Base-by-base conservation (phyloP, 1,140 invertebrate species). In the Danaus melanippus region DNA sequence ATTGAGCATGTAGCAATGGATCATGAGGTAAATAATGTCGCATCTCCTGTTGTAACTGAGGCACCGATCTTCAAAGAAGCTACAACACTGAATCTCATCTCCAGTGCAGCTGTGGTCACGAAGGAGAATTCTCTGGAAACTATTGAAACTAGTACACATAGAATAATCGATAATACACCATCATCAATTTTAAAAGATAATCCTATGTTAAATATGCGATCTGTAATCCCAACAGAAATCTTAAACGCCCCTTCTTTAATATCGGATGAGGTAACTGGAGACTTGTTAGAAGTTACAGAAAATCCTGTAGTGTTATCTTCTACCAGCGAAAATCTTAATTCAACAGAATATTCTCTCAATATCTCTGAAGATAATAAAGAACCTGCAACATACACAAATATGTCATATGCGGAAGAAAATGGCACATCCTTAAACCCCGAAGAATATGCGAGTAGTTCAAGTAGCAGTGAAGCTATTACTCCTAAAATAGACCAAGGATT, bases 141-240 rank as follows among this genome's bases (percentile, higher is more conserved):
- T n/a, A 51, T 61, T 11, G 76, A 73, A 45, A 50, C 46, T 32
- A 70, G 53, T 46, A 68, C 64, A 44, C 4, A 62, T 63, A 50
- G 51, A 58, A 45, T 50, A 9, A 15, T 48, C 39, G 60, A 53
- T 9, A 72, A 55, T 42, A 74, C 71, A 11, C 69, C 71, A 47
- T 58, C 58, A 9, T 42, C 69, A 17, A 62, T 52, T 11, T 48
- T 62, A 32, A 82, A 74, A 66, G 71, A 75, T 53, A 83, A 66
- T 57, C 60, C 75, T 0, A 75, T 75, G 74, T 50, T 83, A n/a
- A 81, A 83, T 50, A 60, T 81, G 50, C 69, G 82, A 53, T 80
- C 82, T 10, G 78, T 72, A 10, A 77, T 83, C 47, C 73, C 82
- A 10, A 81, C 76, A 52, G 76, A 85, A 66, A 76, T 83, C 10